A percentile compares a stretch with the other conserved stretches of the same genome.
phyloP scores from a whole-genome alignment of 2,113 vertebrate species.

The Sturnira hondurensis region DNA sequence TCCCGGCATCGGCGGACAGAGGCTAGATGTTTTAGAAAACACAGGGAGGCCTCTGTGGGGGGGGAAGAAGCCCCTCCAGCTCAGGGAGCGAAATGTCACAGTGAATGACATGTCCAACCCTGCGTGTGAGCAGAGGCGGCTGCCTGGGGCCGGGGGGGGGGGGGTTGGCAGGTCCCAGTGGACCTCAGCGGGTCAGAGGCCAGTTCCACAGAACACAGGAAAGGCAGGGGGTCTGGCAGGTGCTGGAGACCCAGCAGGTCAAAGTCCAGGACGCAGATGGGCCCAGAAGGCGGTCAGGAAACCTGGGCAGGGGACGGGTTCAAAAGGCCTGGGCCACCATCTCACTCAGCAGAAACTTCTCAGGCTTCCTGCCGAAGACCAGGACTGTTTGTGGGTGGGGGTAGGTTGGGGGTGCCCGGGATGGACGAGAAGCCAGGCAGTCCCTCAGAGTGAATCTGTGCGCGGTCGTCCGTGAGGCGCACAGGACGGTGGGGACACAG shows the following conservation, averaged over 20 bases:
- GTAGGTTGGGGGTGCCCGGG: neutral
- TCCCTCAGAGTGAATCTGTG: neutral
- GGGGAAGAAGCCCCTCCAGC: neutral
- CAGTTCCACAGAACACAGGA: neutral
- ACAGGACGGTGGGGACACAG: neutral
- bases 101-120: neutral
- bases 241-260: neutral
- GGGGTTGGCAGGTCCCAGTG: neutral
- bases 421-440: neutral
- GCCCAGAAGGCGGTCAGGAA: neutral
- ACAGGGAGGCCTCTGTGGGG: neutral
- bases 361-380: neutral
- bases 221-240: neutral
- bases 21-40: neutral
- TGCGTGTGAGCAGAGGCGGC: neutral
- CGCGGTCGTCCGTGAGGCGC: neutral
- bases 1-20: neutral
- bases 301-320: neutral
- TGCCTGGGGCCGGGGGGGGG: neutral
- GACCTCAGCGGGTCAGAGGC: neutral
- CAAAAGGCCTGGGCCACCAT: neutral
- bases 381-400: neutral
- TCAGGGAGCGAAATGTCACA: neutral
- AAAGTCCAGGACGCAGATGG: neutral
- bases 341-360: constrained; percentile 13